Evolutionary conservation across 2,888 invertebrate genomes (phyloP).

Genomic region (Caenorhabditis panamensis): DNA sequence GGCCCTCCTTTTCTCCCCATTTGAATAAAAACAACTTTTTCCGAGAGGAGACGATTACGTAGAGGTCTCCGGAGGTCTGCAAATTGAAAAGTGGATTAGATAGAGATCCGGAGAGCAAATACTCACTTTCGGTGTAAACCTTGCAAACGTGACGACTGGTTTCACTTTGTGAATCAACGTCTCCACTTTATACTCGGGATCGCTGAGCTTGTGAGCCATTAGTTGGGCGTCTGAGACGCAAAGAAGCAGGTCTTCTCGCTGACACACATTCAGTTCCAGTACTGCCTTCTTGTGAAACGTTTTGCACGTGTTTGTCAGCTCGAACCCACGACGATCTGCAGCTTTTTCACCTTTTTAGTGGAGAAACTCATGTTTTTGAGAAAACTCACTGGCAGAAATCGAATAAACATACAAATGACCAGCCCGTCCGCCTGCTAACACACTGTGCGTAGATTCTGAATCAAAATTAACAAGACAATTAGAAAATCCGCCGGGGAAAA

Average conservation of each 20-base stretch:
- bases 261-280: conserved; percentile 70
- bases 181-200: conserved; percentile 57
- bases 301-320: conserved; percentile 56
- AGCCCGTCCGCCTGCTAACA: conserved; percentile 64
- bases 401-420: conserved; percentile 67
- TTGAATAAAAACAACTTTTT: conserved; percentile 74
- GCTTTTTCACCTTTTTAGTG: not conserved
- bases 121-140: conserved; percentile 46
- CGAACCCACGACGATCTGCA: conserved; percentile 60
- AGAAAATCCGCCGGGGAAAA: not conserved
- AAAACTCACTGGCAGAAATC: conserved; percentile 39
- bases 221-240: conserved; percentile 73
- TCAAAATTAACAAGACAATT: not conserved
- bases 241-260: conserved; percentile 72
- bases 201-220: conserved; percentile 59
- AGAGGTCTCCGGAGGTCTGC: conserved; percentile 61
- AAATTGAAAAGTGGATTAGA: not conserved
- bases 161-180: conserved; percentile 63
- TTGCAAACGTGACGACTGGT: conserved; percentile 59
- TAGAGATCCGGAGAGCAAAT: not conserved
- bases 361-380: too few relatives aligned
- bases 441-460: conserved; percentile 65
- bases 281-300: conserved; percentile 74
- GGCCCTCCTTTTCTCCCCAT: conserved; percentile 81
- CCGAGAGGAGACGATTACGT: conserved; percentile 71